Conservation (phyloP, 1,140 invertebrate species). For the Trachymyrmex cornetzi region DNA sequence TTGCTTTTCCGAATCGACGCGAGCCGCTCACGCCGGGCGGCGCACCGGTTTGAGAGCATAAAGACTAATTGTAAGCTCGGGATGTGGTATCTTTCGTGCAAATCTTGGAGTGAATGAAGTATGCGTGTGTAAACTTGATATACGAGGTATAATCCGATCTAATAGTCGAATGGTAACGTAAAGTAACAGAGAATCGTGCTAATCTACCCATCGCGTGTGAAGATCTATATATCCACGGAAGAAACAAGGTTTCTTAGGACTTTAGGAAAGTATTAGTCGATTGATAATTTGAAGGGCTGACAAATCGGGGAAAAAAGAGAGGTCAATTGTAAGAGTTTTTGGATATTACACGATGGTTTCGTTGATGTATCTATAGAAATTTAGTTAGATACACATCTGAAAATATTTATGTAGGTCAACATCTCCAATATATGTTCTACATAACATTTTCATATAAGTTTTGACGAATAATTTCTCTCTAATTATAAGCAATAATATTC, state of each 20-base stretch:
- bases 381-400: too few relatives aligned
- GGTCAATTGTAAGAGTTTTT: neutral
- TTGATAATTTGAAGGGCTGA: neutral
- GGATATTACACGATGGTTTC: neutral
- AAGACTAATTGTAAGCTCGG: too few relatives aligned
- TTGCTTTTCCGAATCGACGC: neutral
- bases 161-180: neutral
- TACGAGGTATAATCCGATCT: neutral
- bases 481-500: too few relatives aligned
- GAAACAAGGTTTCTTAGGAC: neutral
- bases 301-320: neutral
- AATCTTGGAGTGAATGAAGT: neutral
- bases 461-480: too few relatives aligned
- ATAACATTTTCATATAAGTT: too few relatives aligned
- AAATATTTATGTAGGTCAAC: too few relatives aligned
- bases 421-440: too few relatives aligned
- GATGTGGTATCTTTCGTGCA: neutral
- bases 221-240: neutral
- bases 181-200: neutral
- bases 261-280: neutral
- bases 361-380: too few relatives aligned
- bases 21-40: too few relatives aligned
- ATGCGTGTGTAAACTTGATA: constrained; percentile 15
- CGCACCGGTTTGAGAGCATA: neutral
- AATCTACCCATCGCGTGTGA: constrained; percentile 23